These are phyloP conservation scores for Caretta caretta DNA, from an alignment of 2,113 vertebrate genomes.

Conservation along the genomic window DNA sequence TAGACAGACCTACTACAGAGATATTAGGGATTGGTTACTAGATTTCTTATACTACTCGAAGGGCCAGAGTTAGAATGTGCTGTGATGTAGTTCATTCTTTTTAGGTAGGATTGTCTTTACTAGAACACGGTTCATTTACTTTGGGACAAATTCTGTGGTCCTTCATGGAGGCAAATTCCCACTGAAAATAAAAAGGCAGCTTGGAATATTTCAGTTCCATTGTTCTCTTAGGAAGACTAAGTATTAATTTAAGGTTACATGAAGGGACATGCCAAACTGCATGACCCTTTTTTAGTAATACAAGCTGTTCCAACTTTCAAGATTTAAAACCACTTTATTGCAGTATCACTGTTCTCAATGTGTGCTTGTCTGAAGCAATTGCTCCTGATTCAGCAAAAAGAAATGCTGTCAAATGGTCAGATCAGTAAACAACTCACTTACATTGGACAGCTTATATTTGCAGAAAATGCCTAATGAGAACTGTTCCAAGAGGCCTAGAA, in stretches of 20 bases:
- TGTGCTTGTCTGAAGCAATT: conserved; percentile 50
- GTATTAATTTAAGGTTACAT: conserved; percentile 51
- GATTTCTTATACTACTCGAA: rapidly evolving
- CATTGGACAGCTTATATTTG: conserved; percentile 64
- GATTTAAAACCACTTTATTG: neutral
- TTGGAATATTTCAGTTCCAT: conserved; percentile 11
- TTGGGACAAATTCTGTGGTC: neutral
- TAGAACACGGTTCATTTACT: neutral
- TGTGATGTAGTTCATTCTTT: neutral
- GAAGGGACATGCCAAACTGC: conserved; percentile 28
- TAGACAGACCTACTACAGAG: neutral
- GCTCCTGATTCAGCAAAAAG: conserved; percentile 63
- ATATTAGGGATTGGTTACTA: neutral
- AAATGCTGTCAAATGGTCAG: conserved; percentile 49
- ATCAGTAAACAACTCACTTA: conserved; percentile 57
- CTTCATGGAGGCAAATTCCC: neutral
- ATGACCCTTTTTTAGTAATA: conserved; percentile 35
- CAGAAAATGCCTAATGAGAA: conserved; percentile 69
- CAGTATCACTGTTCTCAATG: conserved; percentile 23
- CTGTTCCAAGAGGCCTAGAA: conserved; percentile 66
- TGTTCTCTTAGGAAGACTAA: conserved; percentile 48
- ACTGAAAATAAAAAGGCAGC: neutral
- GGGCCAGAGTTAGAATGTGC: neutral
- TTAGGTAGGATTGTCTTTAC: neutral
- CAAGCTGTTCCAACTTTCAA: conserved; percentile 15